These are phyloP conservation scores for Antennarius maculatus DNA, from an alignment of 2,797 vertebrate genomes.

Conservation along the genomic window DNA sequence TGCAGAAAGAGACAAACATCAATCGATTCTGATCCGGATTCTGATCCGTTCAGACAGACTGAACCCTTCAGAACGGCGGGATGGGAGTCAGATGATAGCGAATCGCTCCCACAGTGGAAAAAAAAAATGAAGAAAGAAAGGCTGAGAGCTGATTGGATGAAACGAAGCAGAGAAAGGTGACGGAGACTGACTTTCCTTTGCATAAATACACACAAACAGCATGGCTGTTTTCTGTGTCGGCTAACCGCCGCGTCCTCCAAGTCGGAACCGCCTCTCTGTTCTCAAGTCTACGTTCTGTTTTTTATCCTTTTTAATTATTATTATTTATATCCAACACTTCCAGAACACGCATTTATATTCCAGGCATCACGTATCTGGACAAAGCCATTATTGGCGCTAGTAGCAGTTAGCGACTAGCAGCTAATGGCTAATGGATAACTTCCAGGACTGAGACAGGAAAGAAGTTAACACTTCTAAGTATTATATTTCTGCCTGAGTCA, in stretches of 20 bases:
- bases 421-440: too few species aligned
- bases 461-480: too few species aligned
- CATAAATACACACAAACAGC: conserved; percentile 28
- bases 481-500: too few species aligned
- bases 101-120: not conserved
- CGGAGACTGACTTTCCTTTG: conserved; percentile 6
- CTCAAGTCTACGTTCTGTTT: not conserved
- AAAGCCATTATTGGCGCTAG: not conserved
- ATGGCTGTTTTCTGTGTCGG: conserved; percentile 40
- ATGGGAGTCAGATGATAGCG: conserved; percentile 1
- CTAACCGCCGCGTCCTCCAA: conserved; percentile 70
- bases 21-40: conserved; percentile 3
- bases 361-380: not conserved
- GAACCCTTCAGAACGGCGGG: not conserved
- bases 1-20: not conserved
- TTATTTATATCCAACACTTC: too few species aligned
- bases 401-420: too few species aligned
- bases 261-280: conserved; percentile 63
- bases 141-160: conserved; percentile 19
- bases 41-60: not conserved
- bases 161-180: conserved; percentile 26
- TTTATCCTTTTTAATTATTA: conserved; percentile 13
- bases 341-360: conserved; percentile 7
- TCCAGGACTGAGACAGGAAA: too few species aligned
- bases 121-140: conserved; percentile 11